Conservation (phyloP, 2,797 vertebrate genomes). For the Ctenosaura bakeri region DNA sequence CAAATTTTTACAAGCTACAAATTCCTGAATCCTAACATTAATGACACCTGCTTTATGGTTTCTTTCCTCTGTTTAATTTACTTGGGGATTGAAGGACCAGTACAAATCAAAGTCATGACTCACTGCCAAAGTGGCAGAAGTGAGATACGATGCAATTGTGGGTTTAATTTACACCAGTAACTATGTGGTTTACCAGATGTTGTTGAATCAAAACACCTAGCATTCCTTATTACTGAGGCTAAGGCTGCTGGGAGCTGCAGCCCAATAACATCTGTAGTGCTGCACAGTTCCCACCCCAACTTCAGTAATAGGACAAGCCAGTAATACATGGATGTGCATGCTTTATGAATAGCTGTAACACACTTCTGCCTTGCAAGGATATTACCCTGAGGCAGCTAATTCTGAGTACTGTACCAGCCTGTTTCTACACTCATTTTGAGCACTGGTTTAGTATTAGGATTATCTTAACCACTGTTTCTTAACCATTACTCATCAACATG, state of each 20-base stretch:
- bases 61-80: too few relatives aligned
- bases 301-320: neutral
- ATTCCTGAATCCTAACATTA: neutral
- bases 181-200: too few relatives aligned
- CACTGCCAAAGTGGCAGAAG: neutral
- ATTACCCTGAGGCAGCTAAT: neutral
- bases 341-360: neutral
- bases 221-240: too few relatives aligned
- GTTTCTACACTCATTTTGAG: neutral
- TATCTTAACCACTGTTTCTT: neutral
- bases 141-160: neutral
- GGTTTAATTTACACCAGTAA: too few relatives aligned
- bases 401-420: neutral
- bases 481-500: too few relatives aligned
- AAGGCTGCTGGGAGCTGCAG: too few relatives aligned
- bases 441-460: too few relatives aligned
- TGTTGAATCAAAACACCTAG: too few relatives aligned
- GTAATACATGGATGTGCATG: neutral
- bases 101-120: neutral
- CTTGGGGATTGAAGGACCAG: neutral
- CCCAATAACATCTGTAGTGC: neutral
- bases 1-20: neutral
- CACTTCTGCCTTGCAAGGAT: neutral
- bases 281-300: neutral
- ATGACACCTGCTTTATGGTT: neutral